Conservation (phyloP, 2,888 invertebrate genomes). For the Plagodis dolabraria region DNA sequence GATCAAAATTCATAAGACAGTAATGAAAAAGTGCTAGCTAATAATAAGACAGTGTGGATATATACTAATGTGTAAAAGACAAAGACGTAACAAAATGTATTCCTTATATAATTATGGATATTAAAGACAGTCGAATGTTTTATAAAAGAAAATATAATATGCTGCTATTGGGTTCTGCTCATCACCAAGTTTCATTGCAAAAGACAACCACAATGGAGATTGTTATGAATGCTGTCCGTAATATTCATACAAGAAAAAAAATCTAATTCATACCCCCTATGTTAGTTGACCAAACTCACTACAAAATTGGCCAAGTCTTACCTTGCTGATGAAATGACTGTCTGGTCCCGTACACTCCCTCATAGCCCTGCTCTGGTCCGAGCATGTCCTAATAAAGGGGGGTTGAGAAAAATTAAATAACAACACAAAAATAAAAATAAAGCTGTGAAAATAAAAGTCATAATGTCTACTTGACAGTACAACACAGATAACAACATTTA, state of each 20-base stretch:
- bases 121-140: conserved; percentile 2
- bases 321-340: conserved; percentile 96
- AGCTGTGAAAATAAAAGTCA: conserved; percentile 39
- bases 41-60: conserved; percentile 14
- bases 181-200: too few species aligned
- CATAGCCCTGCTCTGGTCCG: conserved; percentile 96
- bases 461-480: conserved; percentile 11
- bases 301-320: conserved; percentile 71
- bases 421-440: conserved; percentile 43
- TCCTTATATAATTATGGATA: conserved; percentile 2
- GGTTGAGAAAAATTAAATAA: conserved; percentile 55
- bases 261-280: conserved; percentile 28
- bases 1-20: conserved; percentile 40
- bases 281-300: conserved; percentile 61
- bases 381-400: conserved; percentile 91
- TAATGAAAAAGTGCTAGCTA: conserved; percentile 39
- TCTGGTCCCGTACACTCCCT: conserved; percentile 96
- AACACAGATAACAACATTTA: conserved; percentile 12
- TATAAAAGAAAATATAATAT: too few species aligned
- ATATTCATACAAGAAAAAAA: too few species aligned
- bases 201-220: background rate
- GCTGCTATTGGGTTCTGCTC: too few species aligned
- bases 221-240: background rate
- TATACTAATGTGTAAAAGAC: conserved; percentile 10
- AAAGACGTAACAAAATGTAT: conserved; percentile 5